Conservation (phyloP, 2,113 vertebrate genomes). For the Spheniscus mendiculus region DNA sequence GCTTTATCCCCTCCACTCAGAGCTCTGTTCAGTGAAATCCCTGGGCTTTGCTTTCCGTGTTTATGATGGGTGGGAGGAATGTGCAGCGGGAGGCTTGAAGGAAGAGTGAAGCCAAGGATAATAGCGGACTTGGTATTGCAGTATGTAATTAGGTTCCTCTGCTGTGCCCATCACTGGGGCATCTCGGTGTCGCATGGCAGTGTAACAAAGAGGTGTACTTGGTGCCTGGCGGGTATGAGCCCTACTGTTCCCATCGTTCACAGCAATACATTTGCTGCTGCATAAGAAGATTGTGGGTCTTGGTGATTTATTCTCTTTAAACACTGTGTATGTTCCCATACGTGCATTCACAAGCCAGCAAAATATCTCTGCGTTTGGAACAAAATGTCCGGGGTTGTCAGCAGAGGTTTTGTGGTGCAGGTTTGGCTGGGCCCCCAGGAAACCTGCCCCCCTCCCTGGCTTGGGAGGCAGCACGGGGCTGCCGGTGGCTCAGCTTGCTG, state of each 20-base stretch:
- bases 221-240: rapidly evolving
- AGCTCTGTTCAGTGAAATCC: constrained; percentile 13
- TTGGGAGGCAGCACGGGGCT: rapidly evolving
- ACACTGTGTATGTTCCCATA: rapidly evolving
- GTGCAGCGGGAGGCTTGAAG: not conserved
- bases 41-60: not conserved
- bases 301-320: not conserved
- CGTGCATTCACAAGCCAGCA: rapidly evolving
- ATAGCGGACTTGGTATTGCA: not conserved
- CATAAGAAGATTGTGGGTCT: rapidly evolving
- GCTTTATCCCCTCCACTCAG: constrained; percentile 1
- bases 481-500: not conserved
- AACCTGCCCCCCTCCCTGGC: not conserved
- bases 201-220: not conserved
- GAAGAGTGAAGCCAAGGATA: not conserved
- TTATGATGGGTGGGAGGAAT: not conserved
- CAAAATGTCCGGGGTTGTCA: rapidly evolving
- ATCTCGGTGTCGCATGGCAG: rapidly evolving
- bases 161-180: not conserved
- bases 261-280: not conserved
- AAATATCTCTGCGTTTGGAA: rapidly evolving
- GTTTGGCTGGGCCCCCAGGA: not conserved
- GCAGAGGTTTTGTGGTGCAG: not conserved
- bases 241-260: rapidly evolving
- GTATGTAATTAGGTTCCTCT: not conserved